Evolutionary conservation across 2,113 vertebrate genomes (phyloP), one percentile per base, ranked within the genome.

Genomic region (Engystomops pustulosus): DNA sequence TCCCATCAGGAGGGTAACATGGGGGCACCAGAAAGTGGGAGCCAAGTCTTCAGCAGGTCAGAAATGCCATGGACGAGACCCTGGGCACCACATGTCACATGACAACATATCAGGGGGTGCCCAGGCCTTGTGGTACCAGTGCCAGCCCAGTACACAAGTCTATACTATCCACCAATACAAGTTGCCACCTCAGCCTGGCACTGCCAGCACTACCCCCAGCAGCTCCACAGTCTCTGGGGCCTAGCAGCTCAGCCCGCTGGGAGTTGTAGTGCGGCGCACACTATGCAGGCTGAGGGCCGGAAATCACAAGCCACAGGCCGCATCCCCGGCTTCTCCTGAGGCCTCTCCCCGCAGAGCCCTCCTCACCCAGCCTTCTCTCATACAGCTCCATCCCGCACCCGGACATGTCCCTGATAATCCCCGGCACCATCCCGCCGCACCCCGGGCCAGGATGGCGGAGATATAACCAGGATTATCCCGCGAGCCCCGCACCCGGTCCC

Each of bases 241-340:
- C 45, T 47, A 20, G 17, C 20, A 72, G 38, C 38, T 41, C 38
- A 41, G 38, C 38, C 38, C 38, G 4, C 4, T 41, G 38, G 4
- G 38, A 41, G 38, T 41, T 41, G 8, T 8, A 41, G 4, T 12
- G 18, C 23, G 3, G n/a, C 8, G 30, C n/a, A 2, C 7, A 41
- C 32, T 2, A 1, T 0, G 14, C 45, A 18, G 2, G 45, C 30
- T 11, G 4, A 11, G 45, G 18, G 36, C 69, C 51, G 32, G 17
- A 7, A n/a, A 2, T n/a, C n/a, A n/a, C n/a, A n/a, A n/a, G n/a
- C n/a, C n/a, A 20, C 44, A 83, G 81, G 60, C 82, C 74, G 12
- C 45, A 41, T 20, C 72, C 58, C 45, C 82, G 62, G 32, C 15
- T 1, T 12, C 4, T 44, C 34, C 82, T 2, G 2, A 0, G 49